Evolutionary conservation across 2,797 vertebrate species (phyloP).

Genomic region (Triplophysa yarkandensis): DNA sequence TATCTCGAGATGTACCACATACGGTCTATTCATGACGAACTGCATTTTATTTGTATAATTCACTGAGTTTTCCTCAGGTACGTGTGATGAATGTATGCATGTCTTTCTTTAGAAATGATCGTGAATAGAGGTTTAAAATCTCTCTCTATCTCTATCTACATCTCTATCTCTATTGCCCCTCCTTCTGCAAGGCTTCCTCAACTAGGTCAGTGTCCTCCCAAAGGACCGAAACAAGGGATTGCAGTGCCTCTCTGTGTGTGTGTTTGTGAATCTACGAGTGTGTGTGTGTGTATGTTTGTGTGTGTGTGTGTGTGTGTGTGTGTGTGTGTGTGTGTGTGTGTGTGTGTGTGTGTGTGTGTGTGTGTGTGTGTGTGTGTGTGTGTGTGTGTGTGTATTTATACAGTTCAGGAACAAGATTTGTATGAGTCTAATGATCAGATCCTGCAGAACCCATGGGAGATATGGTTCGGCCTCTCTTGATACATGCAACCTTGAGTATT

Average conservation of each 20-base stretch:
- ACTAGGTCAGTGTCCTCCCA: slow-evolving; percentile 70
- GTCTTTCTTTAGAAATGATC: slow-evolving; percentile 40
- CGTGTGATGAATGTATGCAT: slow-evolving; percentile 32
- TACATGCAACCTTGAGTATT: slow-evolving; percentile 10
- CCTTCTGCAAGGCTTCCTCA: slow-evolving; percentile 55
- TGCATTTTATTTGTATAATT: slow-evolving; percentile 21
- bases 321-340: slow-evolving; percentile 11
- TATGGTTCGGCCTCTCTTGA: slow-evolving; percentile 22
- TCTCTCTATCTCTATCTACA: slow-evolving; percentile 28
- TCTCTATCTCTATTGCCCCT: slow-evolving; percentile 38
- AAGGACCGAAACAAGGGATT: slow-evolving; percentile 52
- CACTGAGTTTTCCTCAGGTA: slow-evolving; percentile 14
- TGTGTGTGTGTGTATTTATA: slow-evolving; percentile 21
- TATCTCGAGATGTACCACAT: background rate
- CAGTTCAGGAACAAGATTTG: slow-evolving; percentile 47
- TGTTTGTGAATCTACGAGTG: slow-evolving; percentile 16
- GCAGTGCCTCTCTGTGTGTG: slow-evolving; percentile 22
- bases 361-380: slow-evolving; percentile 1
- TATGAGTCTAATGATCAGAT: slow-evolving; percentile 52
- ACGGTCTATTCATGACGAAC: slow-evolving; percentile 32
- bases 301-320: slow-evolving; percentile 13
- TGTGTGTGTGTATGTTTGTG: slow-evolving; percentile 13
- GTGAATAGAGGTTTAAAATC: slow-evolving; percentile 39
- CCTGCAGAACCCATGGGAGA: slow-evolving; percentile 49
- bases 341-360: slow-evolving; percentile 30